phyloP scores from a whole-genome alignment of 92 coral and sea anemone species.

The Ricordea florida region DNA sequence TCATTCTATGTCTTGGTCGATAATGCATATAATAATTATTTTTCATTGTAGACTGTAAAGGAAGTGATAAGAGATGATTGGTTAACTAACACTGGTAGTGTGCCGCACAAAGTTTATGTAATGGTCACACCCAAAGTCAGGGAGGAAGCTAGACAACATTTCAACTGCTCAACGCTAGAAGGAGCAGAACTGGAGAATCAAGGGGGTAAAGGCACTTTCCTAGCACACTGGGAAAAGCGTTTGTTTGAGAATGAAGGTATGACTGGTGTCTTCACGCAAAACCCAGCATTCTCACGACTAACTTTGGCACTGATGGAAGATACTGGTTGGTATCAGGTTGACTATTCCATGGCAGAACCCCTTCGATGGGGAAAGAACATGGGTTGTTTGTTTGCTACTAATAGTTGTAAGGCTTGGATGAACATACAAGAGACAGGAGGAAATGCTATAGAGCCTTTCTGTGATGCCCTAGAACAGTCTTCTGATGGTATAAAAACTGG shows the following conservation, averaged over 20 bases:
- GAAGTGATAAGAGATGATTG: slow-evolving; percentile 74
- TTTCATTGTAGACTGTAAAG: slow-evolving; percentile 62
- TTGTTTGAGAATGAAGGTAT: slow-evolving; percentile 97
- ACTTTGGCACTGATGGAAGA: slow-evolving; percentile 97
- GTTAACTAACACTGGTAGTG: slow-evolving; percentile 45
- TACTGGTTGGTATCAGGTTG: slow-evolving; percentile 91
- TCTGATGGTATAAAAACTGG: slow-evolving; percentile 46
- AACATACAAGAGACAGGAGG: slow-evolving; percentile 39
- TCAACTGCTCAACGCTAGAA: slow-evolving; percentile 88
- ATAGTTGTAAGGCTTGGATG: slow-evolving; percentile 98
- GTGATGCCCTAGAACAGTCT: slow-evolving; percentile 34
- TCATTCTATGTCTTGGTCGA: too few species aligned
- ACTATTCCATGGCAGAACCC: slow-evolving; percentile 86
- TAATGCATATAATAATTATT: too few species aligned
- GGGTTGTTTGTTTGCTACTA: slow-evolving; percentile 89
- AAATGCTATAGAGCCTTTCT: slow-evolving; percentile 70
- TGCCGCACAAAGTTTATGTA: slow-evolving; percentile 63
- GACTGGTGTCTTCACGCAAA: slow-evolving; percentile 94
- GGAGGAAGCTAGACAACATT: slow-evolving; percentile 81
- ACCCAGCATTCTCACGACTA: slow-evolving; percentile 86
- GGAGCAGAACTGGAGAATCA: slow-evolving; percentile 99
- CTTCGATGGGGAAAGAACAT: slow-evolving; percentile 88
- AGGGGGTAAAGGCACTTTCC: slow-evolving; percentile 78
- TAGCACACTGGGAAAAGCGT: slow-evolving; percentile 97
- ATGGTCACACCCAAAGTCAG: slow-evolving; percentile 84